Conservation (phyloP, 1,140 invertebrate genomes). For the Lepidurus arcticus region DNA sequence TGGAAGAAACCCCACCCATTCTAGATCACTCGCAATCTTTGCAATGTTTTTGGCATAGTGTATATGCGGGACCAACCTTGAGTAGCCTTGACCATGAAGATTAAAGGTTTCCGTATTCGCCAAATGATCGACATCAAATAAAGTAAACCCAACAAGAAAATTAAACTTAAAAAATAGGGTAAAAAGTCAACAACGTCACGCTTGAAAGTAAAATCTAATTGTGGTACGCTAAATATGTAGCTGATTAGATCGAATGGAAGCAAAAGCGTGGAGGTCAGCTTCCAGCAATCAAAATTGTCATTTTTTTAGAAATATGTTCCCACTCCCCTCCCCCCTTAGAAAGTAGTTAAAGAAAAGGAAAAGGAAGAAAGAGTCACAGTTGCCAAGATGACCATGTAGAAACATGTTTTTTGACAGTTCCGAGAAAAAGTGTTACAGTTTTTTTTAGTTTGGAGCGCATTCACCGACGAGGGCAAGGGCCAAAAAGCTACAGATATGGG, state of each 20-base stretch:
- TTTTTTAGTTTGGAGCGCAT: neutral
- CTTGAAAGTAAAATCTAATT: too few relatives aligned
- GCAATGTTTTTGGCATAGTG: neutral
- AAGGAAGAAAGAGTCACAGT: neutral
- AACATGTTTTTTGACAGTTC: neutral
- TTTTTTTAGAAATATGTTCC: too few relatives aligned
- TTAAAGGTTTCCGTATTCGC: neutral
- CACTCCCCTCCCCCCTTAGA: too few relatives aligned
- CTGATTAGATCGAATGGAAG: too few relatives aligned
- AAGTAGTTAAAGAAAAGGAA: neutral
- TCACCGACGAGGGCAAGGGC: slow-evolving; percentile 6
- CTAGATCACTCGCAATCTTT: neutral
- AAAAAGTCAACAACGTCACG: too few relatives aligned
- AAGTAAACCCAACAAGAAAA: neutral
- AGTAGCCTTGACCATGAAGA: neutral
- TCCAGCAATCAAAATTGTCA: too few relatives aligned
- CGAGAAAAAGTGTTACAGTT: neutral
- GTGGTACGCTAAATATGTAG: too few relatives aligned
- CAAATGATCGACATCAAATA: neutral
- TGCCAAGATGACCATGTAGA: neutral
- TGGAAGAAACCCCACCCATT: neutral
- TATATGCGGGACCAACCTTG: neutral
- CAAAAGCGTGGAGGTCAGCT: too few relatives aligned
- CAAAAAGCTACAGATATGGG: slow-evolving; percentile 13
- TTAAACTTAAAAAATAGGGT: too few relatives aligned